phyloP scores from a whole-genome alignment of 2,888 invertebrate species.

The Apantesis nais region DNA sequence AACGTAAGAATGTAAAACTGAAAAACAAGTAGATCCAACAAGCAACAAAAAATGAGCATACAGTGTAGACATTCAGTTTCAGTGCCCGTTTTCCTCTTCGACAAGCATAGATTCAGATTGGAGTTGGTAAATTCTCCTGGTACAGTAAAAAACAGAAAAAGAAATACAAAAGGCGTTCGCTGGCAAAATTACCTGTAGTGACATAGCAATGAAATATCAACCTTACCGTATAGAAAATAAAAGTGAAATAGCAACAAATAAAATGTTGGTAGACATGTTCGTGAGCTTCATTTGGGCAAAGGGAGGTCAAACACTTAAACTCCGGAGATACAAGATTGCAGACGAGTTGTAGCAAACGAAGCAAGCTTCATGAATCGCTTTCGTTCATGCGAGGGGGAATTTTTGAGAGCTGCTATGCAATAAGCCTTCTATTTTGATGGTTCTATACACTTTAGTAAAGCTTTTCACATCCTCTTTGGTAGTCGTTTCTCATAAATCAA shows the following conservation, averaged over 20 bases:
- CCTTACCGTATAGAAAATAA: conserved; percentile 55
- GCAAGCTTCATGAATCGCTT: conserved; percentile 78
- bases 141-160: conserved; percentile 73
- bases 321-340: conserved; percentile 81
- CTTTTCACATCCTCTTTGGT: conserved; percentile 26
- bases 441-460: conserved; percentile 33
- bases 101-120: conserved; percentile 70
- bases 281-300: conserved; percentile 80
- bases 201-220: conserved; percentile 51
- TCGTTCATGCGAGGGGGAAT: conserved; percentile 69
- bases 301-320: conserved; percentile 81
- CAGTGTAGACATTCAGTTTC: conserved; percentile 54
- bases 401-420: conserved; percentile 62
- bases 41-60: conserved; percentile 51
- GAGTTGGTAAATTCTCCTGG: conserved; percentile 75
- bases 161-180: conserved; percentile 75
- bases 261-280: conserved; percentile 66
- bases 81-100: conserved; percentile 59
- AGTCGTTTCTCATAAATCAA: conserved; percentile 13
- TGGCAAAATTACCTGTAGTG: conserved; percentile 56
- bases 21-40: conserved; percentile 29
- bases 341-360: conserved; percentile 79
- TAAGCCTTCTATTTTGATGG: conserved; percentile 51
- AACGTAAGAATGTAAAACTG: conserved; percentile 16
- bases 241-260: conserved; percentile 52